These are phyloP conservation scores for Esox lucius DNA, from an alignment of 2,797 vertebrate species.

Conservation along the genomic window DNA sequence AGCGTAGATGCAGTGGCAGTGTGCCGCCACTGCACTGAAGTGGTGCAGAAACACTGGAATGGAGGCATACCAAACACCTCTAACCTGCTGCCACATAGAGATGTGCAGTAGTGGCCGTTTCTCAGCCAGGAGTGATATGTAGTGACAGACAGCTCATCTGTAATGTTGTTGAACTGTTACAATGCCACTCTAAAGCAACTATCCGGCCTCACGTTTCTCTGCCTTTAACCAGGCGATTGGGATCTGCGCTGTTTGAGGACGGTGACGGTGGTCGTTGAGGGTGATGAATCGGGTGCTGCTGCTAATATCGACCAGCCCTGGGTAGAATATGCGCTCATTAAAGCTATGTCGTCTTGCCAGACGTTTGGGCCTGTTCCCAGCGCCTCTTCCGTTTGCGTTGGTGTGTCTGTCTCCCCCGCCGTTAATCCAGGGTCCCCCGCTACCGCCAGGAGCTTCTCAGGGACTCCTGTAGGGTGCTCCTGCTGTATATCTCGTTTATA, in stretches of 20 bases:
- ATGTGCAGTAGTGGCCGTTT: background rate
- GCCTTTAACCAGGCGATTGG: background rate
- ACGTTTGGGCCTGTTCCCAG: background rate
- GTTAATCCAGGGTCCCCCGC: slow-evolving; percentile 1
- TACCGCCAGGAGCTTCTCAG: slow-evolving; percentile 29
- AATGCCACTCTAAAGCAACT: background rate
- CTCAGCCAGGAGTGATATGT: too few species aligned
- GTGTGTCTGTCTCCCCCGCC: slow-evolving; percentile 12
- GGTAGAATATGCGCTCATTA: background rate
- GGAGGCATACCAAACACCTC: background rate
- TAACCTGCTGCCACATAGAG: background rate
- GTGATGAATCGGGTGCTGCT: background rate
- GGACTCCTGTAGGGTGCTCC: slow-evolving; percentile 42
- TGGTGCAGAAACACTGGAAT: background rate
- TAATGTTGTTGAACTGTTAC: background rate
- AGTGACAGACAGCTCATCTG: background rate
- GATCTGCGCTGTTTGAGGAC: background rate
- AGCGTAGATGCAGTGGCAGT: background rate
- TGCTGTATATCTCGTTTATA: slow-evolving; percentile 61
- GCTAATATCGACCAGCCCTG: background rate
- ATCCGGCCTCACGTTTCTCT: background rate
- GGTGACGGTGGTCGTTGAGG: background rate
- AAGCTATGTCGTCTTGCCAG: background rate
- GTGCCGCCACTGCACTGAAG: background rate
- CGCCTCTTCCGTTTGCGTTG: background rate